Conservation (phyloP, 53 echinoderm and acorn worm species). For the Henricia sp. region DNA sequence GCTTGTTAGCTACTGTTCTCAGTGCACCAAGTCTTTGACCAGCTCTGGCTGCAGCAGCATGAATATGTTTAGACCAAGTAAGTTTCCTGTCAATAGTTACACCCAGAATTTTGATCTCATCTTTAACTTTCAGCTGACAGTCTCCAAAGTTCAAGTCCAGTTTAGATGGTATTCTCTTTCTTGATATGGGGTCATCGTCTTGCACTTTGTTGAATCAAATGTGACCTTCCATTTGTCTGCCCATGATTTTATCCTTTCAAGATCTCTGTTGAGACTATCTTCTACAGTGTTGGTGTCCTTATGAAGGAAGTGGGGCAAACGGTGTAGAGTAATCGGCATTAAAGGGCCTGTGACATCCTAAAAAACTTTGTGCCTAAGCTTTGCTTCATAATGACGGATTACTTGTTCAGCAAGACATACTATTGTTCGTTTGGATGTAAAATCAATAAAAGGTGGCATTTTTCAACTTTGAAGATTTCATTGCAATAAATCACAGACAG, state of each 20-base stretch:
- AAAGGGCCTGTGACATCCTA: too few species aligned
- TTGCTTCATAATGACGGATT: too few species aligned
- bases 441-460: too few species aligned
- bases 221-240: slow-evolving; percentile 54
- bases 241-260: slow-evolving; percentile 20
- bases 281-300: neutral
- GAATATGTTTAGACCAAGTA: slow-evolving; percentile 41
- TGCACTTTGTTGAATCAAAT: slow-evolving; percentile 47
- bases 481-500: too few species aligned
- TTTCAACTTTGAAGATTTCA: too few species aligned
- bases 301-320: too few species aligned
- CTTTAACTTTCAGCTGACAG: neutral
- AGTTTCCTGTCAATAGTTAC: slow-evolving; percentile 60
- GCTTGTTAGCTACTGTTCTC: slow-evolving; percentile 35
- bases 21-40: slow-evolving; percentile 66
- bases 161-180: slow-evolving; percentile 36
- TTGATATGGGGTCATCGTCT: slow-evolving; percentile 9
- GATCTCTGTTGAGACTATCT: slow-evolving; percentile 50
- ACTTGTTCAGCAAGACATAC: too few species aligned
- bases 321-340: slow-evolving; percentile 4
- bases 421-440: too few species aligned
- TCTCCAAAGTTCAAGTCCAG: slow-evolving; percentile 29
- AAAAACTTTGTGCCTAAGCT: too few species aligned
- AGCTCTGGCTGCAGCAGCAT: slow-evolving; percentile 46
- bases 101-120: slow-evolving; percentile 31